Evolutionary conservation across 2,797 vertebrate genomes (phyloP), one percentile per base, ranked within the genome.

Genomic region (Micrastur ruficollis): DNA sequence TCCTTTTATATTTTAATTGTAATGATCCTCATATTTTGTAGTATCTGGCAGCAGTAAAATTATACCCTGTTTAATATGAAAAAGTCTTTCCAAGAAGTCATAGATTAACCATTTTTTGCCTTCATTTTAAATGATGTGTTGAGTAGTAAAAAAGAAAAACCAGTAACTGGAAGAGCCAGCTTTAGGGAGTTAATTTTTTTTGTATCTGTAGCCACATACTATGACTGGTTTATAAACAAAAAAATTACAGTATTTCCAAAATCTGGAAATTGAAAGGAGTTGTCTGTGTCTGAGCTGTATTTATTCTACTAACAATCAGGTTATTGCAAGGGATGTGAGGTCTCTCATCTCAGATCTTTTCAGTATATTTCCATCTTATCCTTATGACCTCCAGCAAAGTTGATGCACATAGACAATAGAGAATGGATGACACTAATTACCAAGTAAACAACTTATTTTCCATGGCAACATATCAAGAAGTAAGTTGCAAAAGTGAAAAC

Each of bases 1-100:
- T 93, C 74, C 44, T 50, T 53, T 93, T 71, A 62, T 92, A 73
- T 91, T 95, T 95, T 95, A 17, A 47, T 90, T 67, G 74, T 56
- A 80, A 15, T 49, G 20, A 34, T 50, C n/a, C 9, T 62, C 7
- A 4, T 91, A 63, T 87, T 81, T 83, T 82, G 12, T 65, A 67
- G 19, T 84, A 73, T 36, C 38, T 65, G 17, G 47, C 52, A 80
- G 63, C 23, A 50, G 34, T 83, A 89, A 92, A 93, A 74, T 86
- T 47, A 49, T 66, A 14, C 34, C 47, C 23, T 85, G 40, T 50
- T 81, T 73, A 29, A 44, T 50, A n/a, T 23, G 14, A 63, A 81
- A 63, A 91, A n/a, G 7, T 94, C 63, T 70, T 81, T 62, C 26
- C 22, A 76, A 59, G 18, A 90, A 68, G 18, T 86, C 32, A 63